These are phyloP conservation scores for Eudemis profundana DNA, from an alignment of 2,888 invertebrate genomes.

Conservation along the genomic window DNA sequence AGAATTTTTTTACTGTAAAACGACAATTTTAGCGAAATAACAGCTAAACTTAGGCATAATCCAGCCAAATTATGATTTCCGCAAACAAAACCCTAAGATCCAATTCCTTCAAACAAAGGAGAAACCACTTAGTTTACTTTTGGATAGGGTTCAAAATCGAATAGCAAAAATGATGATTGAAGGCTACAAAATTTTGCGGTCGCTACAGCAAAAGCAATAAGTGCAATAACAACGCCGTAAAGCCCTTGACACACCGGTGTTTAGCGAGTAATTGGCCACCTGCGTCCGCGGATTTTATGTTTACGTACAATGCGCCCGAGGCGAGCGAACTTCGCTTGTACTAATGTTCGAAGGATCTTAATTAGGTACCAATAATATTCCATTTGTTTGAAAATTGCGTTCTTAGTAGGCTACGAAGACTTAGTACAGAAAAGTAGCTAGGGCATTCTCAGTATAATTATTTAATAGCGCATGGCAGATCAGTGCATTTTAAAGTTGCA, in stretches of 20 bases:
- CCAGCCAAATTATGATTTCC: no score
- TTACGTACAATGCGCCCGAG: slow-evolving; percentile 23
- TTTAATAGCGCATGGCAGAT: no score
- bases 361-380: neutral
- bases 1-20: no score
- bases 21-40: no score
- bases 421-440: no score
- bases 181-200: slow-evolving; percentile 10
- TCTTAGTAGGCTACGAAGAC: no score
- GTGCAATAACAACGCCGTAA: slow-evolving; percentile 30
- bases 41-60: no score
- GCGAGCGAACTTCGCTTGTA: slow-evolving; percentile 6
- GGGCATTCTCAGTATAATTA: no score
- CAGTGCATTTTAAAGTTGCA: no score
- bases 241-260: slow-evolving; percentile 48
- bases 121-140: neutral
- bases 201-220: slow-evolving; percentile 24
- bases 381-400: slow-evolving; percentile 7
- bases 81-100: neutral
- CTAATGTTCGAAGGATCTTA: slow-evolving; percentile 19
- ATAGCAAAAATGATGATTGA: neutral
- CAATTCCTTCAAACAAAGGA: neutral
- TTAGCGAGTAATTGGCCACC: slow-evolving; percentile 50
- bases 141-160: neutral
- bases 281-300: slow-evolving; percentile 42